Conservation (phyloP, 2,888 invertebrate genomes). For the Choreutis nemorana region DNA sequence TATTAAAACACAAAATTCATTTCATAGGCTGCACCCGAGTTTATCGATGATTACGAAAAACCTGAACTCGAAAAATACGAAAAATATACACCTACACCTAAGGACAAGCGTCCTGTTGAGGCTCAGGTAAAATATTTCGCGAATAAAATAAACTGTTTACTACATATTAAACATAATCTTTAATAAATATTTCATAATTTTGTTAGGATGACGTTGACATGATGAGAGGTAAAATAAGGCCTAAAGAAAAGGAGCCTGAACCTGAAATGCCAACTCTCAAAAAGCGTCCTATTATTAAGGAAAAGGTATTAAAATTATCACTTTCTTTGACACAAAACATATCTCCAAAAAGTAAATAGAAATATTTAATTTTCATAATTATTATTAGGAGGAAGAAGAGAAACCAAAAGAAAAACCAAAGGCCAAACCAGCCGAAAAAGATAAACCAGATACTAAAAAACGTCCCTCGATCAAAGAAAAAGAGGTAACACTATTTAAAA, state of each 20-base stretch:
- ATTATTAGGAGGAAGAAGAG: conserved; percentile 45
- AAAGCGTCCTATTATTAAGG: conserved; percentile 48
- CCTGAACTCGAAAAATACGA: conserved; percentile 75
- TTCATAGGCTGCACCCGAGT: conserved; percentile 49
- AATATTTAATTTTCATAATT: conserved; percentile 4
- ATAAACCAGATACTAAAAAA: conserved; percentile 46
- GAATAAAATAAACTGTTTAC: background rate
- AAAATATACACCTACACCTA: conserved; percentile 51
- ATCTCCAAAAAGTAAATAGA: background rate
- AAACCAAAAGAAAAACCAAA: conserved; percentile 56
- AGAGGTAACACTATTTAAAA: no score
- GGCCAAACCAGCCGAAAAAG: conserved; percentile 42
- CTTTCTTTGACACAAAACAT: conserved; percentile 1
- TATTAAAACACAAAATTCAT: conserved; percentile 3
- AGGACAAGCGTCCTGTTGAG: conserved; percentile 47
- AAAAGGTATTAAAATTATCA: conserved; percentile 33
- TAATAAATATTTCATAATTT: conserved; percentile 11
- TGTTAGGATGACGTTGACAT: conserved; percentile 50
- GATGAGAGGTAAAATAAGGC: conserved; percentile 56
- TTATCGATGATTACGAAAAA: conserved; percentile 76
- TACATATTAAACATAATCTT: conserved; percentile 2
- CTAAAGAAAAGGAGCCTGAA: conserved; percentile 50
- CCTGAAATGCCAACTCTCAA: conserved; percentile 47
- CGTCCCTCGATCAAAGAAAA: conserved; percentile 52
- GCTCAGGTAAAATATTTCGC: conserved; percentile 32